phyloP scores from a whole-genome alignment of 2,113 vertebrate species.

The Salvelinus namaycush region DNA sequence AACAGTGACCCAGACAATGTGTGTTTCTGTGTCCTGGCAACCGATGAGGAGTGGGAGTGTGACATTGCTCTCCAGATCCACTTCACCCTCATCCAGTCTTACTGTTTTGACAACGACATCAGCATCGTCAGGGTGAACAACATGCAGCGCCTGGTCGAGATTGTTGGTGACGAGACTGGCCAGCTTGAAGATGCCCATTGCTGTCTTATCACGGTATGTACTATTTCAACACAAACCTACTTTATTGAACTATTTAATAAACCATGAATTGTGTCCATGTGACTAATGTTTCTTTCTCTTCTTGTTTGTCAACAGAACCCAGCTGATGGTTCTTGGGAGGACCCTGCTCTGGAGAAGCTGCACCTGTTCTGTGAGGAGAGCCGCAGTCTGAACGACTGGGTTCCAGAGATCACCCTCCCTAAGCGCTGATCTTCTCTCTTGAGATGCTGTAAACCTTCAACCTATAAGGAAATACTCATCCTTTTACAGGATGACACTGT shows the following conservation, averaged over 20 bases:
- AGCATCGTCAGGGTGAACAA: constrained; percentile 77
- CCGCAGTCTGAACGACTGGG: constrained; percentile 74
- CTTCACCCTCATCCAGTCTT: constrained; percentile 82
- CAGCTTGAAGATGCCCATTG: constrained; percentile 75
- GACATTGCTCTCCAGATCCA: constrained; percentile 79
- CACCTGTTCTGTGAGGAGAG: constrained; percentile 80
- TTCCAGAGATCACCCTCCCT: constrained; percentile 76
- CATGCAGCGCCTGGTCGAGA: constrained; percentile 67
- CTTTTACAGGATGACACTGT: constrained; percentile 63
- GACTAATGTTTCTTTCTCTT: constrained; percentile 4
- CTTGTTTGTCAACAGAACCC: constrained; percentile 64
- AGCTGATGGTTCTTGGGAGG: constrained; percentile 74
- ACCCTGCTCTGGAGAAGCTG: constrained; percentile 78
- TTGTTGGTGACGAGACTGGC: constrained; percentile 64
- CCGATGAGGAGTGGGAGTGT: constrained; percentile 69
- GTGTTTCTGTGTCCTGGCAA: constrained; percentile 74
- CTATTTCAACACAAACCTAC: not conserved
- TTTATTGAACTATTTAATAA: not conserved
- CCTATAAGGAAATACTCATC: constrained; percentile 65
- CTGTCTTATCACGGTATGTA: constrained; percentile 76
- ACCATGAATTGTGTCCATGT: not conserved
- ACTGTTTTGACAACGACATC: constrained; percentile 82
- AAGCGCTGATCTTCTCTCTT: constrained; percentile 63
- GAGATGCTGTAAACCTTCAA: constrained; percentile 57
- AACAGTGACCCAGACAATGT: constrained; percentile 76